Evolutionary conservation across 2,888 invertebrate species (phyloP), one percentile per base, ranked within the genome.

Genomic region (Melolontha melolontha): DNA sequence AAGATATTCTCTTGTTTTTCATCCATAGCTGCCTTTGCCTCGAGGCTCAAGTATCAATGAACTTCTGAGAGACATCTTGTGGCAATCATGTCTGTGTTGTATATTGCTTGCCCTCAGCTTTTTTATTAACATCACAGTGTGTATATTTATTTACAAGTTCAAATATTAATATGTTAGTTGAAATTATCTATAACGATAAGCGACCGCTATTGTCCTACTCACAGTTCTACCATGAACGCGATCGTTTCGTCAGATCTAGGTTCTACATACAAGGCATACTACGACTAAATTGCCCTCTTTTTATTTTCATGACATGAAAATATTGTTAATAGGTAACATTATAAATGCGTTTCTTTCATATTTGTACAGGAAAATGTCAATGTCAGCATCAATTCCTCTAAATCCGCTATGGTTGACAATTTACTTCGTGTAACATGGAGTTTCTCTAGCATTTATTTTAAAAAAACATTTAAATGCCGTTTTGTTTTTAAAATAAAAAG

Each of bases 1-100:
- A 72, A 70, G 72, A 73, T 74, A 70, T 73, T 78, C 75, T 70
- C 75, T 76, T 78, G 75, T 77, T 77, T 77, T 75, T 73, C 72
- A 73, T 75, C 74, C 47, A 47, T 62, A 34, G 39, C 59, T 64
- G 59, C 74, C 72, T 77, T 74, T 74, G 79, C 81, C 80, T 79
- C 79, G 79, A 81, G 81, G 79, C 80, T 80, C 78, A 79, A 79
- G 82, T 82, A 82, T 81, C 83, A 82, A 87, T 87, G 88, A 84
- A 84, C 83, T 88, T 87, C 85, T 85, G 86, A 88, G 87, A 88
- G 89, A 89, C 89, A 89, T 89, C 87, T 89, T 89, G 88, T 84
- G 84, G 80, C 78, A 75, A 75, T 77, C 78, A 74, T 74, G 74
- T 73, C 72, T 71, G 72, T 75, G 75, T 74, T 64, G 64, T 64